Evolutionary conservation across 2,888 invertebrate genomes (phyloP).

Genomic region (Agrochola litura): DNA sequence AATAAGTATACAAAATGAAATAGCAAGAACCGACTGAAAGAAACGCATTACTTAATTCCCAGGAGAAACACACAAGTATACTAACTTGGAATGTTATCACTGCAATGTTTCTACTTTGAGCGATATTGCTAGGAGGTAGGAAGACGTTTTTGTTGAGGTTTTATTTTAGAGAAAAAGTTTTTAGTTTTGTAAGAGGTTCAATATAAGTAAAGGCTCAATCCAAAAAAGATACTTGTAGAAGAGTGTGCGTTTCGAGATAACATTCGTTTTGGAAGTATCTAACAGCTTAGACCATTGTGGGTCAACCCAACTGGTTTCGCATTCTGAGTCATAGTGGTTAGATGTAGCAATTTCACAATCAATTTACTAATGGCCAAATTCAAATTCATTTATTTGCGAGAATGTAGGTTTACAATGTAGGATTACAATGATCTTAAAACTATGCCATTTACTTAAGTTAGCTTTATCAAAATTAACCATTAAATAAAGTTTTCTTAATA

Average conservation of each 20-base stretch:
- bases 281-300: not conserved
- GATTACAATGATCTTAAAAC: too few species aligned
- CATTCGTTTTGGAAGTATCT: too few species aligned
- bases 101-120: slow-evolving; percentile 51
- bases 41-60: slow-evolving; percentile 35
- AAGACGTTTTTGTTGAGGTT: slow-evolving; percentile 3
- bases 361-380: not conserved
- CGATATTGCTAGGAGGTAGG: slow-evolving; percentile 36
- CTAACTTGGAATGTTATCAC: slow-evolving; percentile 47
- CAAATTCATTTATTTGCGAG: too few species aligned
- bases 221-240: not conserved
- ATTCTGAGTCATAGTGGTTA: not conserved
- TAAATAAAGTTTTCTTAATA: not conserved
- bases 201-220: not conserved
- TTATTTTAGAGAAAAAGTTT: not conserved
- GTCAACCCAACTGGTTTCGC: not conserved
- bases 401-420: too few species aligned
- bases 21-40: slow-evolving; percentile 29
- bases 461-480: not conserved
- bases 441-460: too few species aligned
- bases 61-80: slow-evolving; percentile 21
- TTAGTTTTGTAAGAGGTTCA: too few species aligned
- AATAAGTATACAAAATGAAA: slow-evolving; percentile 39
- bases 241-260: not conserved
- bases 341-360: not conserved